Evolutionary conservation across 2,888 invertebrate genomes (phyloP).

Genomic region (Hypselothyrea guttata): DNA sequence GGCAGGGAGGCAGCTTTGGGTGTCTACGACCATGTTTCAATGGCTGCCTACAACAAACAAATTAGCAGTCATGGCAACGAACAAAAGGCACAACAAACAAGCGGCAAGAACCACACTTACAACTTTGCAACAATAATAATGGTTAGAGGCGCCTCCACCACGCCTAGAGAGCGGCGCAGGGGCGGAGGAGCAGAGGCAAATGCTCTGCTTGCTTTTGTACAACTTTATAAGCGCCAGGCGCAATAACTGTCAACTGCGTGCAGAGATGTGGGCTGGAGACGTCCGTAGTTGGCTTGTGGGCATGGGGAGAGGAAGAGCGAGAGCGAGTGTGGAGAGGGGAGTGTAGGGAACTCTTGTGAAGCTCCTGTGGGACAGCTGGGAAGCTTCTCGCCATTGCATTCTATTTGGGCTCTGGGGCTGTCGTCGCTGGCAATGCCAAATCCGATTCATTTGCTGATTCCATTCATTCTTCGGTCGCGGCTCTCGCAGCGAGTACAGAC

Average conservation of each 20-base stretch:
- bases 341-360: not conserved
- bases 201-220: constrained; percentile 29
- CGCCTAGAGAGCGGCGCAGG: no score
- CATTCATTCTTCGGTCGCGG: constrained; percentile 61
- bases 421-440: constrained; percentile 38
- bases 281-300: not conserved
- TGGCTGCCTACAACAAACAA: constrained; percentile 74
- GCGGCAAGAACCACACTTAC: constrained; percentile 44
- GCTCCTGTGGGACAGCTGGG: constrained; percentile 32
- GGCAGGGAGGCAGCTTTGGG: constrained; percentile 12
- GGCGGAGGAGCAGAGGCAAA: no score
- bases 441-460: constrained; percentile 49
- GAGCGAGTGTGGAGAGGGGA: not conserved
- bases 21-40: constrained; percentile 60
- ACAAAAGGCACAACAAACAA: constrained; percentile 54
- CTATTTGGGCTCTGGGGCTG: constrained; percentile 37
- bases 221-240: constrained; percentile 69
- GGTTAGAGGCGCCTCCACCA: constrained; percentile 26
- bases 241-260: constrained; percentile 55
- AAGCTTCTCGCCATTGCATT: constrained; percentile 41
- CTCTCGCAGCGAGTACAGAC: constrained; percentile 50
- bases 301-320: not conserved
- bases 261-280: not conserved
- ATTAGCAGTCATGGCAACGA: constrained; percentile 74
- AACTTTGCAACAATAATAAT: constrained; percentile 49